Base-by-base conservation (phyloP, 23 tunicate genomes). In the Phallusia fumigata region DNA sequence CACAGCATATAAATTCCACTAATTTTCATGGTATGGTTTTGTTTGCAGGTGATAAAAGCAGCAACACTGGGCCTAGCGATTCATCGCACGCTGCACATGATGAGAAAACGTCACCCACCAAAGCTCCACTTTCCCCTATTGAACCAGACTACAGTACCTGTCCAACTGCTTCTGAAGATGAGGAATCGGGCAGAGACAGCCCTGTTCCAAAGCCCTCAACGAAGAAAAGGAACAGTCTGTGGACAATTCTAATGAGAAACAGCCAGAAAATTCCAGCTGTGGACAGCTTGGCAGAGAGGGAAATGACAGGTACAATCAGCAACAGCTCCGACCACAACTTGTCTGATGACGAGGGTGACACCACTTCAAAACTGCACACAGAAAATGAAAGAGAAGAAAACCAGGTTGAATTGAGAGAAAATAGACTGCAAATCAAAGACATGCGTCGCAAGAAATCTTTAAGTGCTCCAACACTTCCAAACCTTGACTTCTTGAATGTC, bases 391-490 rank as follows among this genome's bases (percentile, higher is more conserved):
- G 8, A 26, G 40, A 79, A 12, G 83, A 79, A 22, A 52, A 52
- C 21, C 51, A 52, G 35, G 52, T 31, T 13, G 52, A 52, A 52
- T 28, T 79, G n/a, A 52, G 83, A 74, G 75, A 31, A 64, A 80
- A 80, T 80, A 10, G 74, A 5, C 31, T 85, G 1, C 75, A 65
- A 40, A 30, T 85, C 36, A 65, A 77, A 65, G 78, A 86, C 74
- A 31, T 87, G 0, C 73, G 90, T 3, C 82, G 97, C 16, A 92
- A 92, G 65, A 92, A 84, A 35, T 92, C 97, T 3, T 79, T 92
- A 18, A 92, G 97, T 65, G 90, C 87, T 0, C 97, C 97, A 40
- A 80, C 86, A 12, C 81, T 92, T 24, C 91, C 91, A 6, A 44
- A 75, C 10, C 75, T 87, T 1, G 90, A 87, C 51, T 76, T 76